These are phyloP conservation scores for Eriosoma lanigerum DNA, from an alignment of 1,140 invertebrate species.

Conservation along the genomic window DNA sequence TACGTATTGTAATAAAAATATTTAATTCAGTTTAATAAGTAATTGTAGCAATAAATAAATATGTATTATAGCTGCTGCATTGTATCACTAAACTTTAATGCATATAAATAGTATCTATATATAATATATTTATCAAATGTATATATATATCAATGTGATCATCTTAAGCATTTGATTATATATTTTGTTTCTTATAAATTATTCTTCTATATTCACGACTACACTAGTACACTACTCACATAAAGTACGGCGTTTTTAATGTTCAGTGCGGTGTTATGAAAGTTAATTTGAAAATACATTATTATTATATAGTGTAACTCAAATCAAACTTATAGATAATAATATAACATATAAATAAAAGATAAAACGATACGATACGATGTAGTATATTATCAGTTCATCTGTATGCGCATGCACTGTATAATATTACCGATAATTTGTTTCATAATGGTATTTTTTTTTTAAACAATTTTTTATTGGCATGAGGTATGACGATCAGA, in stretches of 20 bases:
- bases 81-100: not conserved
- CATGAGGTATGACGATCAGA: no score
- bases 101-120: not conserved
- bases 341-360: not conserved
- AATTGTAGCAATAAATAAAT: constrained; percentile 9
- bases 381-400: not conserved
- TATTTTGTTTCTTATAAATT: not conserved
- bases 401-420: not conserved
- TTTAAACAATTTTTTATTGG: no score
- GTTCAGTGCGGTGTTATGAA: not conserved
- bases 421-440: no score
- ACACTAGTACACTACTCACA: no score
- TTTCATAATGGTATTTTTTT: no score
- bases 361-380: no score
- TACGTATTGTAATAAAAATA: constrained; percentile 9
- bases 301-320: not conserved
- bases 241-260: no score
- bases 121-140: not conserved
- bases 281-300: not conserved
- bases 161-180: not conserved
- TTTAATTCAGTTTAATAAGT: constrained; percentile 1
- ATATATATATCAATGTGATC: no score
- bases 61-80: not conserved
- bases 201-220: not conserved
- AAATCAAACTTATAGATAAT: not conserved